A percentile compares a stretch with the other conserved stretches of the same genome.
phyloP scores from a whole-genome alignment of 2,797 vertebrate genomes.

The Mareca penelope region DNA sequence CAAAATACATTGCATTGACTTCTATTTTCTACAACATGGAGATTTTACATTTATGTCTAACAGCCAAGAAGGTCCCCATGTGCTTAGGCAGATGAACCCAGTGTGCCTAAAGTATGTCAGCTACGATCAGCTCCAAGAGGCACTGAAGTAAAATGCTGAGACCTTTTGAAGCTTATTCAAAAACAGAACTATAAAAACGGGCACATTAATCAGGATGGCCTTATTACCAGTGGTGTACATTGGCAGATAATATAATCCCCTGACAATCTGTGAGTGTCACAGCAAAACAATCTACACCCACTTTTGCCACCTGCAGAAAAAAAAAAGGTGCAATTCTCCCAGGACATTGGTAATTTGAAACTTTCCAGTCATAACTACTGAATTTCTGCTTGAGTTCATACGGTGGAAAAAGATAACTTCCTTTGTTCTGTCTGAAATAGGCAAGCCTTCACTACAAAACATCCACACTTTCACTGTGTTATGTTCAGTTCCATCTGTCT shows the following conservation, averaged over 20 bases:
- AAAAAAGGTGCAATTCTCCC: background rate
- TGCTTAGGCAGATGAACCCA: slow-evolving; percentile 38
- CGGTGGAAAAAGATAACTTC: background rate
- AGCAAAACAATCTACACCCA: background rate
- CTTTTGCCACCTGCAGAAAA: slow-evolving; percentile 13
- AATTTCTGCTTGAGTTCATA: background rate
- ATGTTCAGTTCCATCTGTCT: background rate
- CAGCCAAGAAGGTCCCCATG: slow-evolving; percentile 6
- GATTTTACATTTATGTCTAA: slow-evolving; percentile 49
- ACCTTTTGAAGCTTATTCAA: slow-evolving; percentile 49
- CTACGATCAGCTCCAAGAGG: slow-evolving; percentile 45
- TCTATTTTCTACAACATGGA: slow-evolving; percentile 50
- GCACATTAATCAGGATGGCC: slow-evolving; percentile 52
- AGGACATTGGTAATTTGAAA: background rate
- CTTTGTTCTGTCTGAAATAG: background rate
- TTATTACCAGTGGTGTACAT: slow-evolving; percentile 17
- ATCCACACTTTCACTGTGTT: background rate
- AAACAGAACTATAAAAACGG: slow-evolving; percentile 51
- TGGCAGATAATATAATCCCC: slow-evolving; percentile 36
- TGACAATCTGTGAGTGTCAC: slow-evolving; percentile 3
- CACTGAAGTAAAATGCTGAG: slow-evolving; percentile 55
- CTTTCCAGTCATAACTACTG: background rate
- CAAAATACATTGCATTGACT: slow-evolving; percentile 17
- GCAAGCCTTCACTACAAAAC: background rate
- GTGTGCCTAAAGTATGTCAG: slow-evolving; percentile 32